These are phyloP conservation scores for Todus mexicanus DNA, from an alignment of 2,797 vertebrate species.

Conservation along the genomic window DNA sequence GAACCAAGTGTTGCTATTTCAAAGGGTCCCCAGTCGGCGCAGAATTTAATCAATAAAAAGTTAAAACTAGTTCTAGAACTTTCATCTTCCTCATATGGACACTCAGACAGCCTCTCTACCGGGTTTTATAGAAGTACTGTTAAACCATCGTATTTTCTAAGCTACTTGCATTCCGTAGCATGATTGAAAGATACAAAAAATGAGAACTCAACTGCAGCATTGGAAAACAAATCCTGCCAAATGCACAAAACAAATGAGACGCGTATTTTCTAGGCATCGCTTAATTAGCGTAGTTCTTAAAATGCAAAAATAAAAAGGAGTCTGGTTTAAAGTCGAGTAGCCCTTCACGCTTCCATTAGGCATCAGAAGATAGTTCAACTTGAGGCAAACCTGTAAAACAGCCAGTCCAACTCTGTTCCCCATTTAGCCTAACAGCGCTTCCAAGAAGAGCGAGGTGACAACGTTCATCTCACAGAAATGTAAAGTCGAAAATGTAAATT, in stretches of 20 bases:
- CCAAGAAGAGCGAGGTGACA: background rate
- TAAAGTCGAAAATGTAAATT: constrained; percentile 37
- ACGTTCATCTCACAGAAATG: background rate
- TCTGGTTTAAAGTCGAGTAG: background rate
- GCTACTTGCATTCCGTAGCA: background rate
- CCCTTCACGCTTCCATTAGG: background rate
- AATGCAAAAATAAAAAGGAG: background rate
- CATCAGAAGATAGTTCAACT: background rate
- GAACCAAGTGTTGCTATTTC: background rate
- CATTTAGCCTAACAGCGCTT: constrained; percentile 10
- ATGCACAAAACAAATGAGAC: background rate
- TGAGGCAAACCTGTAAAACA: background rate
- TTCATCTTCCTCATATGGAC: background rate
- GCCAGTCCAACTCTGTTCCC: background rate
- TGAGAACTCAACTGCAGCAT: background rate
- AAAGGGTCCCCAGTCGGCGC: background rate
- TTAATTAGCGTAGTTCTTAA: background rate
- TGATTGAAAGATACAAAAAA: background rate
- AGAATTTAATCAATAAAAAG: background rate
- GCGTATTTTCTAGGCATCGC: background rate
- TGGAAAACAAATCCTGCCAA: background rate
- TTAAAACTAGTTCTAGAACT: background rate
- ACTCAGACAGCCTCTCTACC: background rate
- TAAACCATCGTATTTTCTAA: background rate
- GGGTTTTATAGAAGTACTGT: background rate